Evolutionary conservation across 1,140 invertebrate species (phyloP).

Genomic region (Temnothorax nylanderi): DNA sequence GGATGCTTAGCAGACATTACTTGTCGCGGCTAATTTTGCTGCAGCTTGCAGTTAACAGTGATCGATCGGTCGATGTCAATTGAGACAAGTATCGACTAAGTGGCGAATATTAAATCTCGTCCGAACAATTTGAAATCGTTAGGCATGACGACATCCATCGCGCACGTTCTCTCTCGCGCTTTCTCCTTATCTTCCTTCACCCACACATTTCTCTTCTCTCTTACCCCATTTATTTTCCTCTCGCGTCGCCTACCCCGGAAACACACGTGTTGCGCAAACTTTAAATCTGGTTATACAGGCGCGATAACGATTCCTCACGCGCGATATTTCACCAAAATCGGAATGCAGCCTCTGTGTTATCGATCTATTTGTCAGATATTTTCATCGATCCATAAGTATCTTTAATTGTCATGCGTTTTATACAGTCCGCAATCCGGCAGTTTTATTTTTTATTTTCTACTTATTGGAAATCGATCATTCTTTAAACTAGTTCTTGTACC

Average conservation of each 20-base stretch:
- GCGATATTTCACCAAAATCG: constrained; percentile 62
- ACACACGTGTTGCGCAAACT: constrained; percentile 63
- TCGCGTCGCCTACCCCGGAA: constrained; percentile 66
- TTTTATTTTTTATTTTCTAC: background rate
- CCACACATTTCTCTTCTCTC: constrained; percentile 6
- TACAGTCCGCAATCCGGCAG: background rate
- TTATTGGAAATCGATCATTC: background rate
- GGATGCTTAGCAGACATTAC: constrained; percentile 9
- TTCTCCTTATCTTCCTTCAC: background rate
- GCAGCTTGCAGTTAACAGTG: constrained; percentile 20
- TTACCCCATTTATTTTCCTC: constrained; percentile 54
- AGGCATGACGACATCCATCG: constrained; percentile 16
- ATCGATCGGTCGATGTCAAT: constrained; percentile 50
- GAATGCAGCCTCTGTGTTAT: constrained; percentile 61
- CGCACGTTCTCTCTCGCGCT: background rate
- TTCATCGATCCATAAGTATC: background rate
- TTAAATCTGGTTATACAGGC: constrained; percentile 56
- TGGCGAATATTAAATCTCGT: constrained; percentile 46
- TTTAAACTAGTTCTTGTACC: background rate
- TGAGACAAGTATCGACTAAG: constrained; percentile 46
- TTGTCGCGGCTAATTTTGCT: constrained; percentile 17
- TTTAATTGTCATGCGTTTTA: background rate
- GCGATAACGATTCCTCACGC: constrained; percentile 50
- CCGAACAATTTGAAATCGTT: constrained; percentile 55
- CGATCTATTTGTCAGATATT: constrained; percentile 37